These are phyloP conservation scores for Lonchura striata DNA, from an alignment of 2,113 vertebrate species.

Conservation along the genomic window DNA sequence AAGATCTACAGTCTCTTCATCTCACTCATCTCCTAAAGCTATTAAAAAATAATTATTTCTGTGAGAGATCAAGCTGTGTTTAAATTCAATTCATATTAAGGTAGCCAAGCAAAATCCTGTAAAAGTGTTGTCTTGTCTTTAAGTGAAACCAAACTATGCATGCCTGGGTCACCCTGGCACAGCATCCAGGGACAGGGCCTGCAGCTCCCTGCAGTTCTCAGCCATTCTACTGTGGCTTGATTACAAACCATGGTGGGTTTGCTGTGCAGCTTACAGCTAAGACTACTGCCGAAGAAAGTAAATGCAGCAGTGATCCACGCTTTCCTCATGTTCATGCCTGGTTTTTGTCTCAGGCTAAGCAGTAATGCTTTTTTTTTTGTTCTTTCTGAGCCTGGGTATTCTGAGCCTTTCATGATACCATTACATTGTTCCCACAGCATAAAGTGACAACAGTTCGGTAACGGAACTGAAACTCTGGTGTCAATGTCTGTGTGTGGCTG, in stretches of 20 bases:
- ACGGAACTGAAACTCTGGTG: neutral
- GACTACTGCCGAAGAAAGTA: neutral
- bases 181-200: neutral
- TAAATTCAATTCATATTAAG: neutral
- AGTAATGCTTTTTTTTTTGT: neutral
- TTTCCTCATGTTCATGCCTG: neutral
- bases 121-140: neutral
- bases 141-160: accelerated
- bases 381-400: neutral
- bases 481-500: neutral
- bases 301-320: neutral
- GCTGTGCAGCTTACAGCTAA: neutral
- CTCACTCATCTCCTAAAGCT: neutral
- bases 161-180: neutral
- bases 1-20: neutral
- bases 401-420: neutral
- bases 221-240: accelerated
- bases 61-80: neutral
- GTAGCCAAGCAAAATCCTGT: neutral
- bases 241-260: neutral
- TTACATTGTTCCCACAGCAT: neutral
- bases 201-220: neutral
- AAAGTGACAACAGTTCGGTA: neutral
- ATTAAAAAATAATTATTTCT: neutral
- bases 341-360: neutral